A percentile compares a stretch with the other conserved stretches of the same genome.
Conservation (phyloP, 2,797 vertebrate species). For the Nyctalus aviator region DNA sequence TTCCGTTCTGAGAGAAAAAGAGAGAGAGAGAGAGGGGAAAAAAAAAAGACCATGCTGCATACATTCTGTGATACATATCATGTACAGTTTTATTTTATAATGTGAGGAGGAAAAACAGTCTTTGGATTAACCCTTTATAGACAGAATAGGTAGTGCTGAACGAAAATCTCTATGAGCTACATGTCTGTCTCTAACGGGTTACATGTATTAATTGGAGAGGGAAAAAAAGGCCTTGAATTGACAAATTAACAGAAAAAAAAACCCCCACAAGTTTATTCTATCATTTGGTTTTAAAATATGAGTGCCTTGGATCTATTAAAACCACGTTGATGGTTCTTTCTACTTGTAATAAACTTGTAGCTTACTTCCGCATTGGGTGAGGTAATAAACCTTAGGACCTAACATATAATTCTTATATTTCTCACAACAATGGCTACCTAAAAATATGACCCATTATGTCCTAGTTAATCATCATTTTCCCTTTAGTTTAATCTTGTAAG, state of each 20-base stretch:
- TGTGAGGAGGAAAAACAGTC: constrained; percentile 93
- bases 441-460: constrained; percentile 90
- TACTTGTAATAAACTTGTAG: constrained; percentile 93
- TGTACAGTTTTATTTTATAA: constrained; percentile 99
- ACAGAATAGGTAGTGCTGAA: constrained; percentile 94
- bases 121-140: constrained; percentile 93
- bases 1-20: constrained; percentile 92
- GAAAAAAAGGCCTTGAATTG: constrained; percentile 92
- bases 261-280: constrained; percentile 93
- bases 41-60: constrained; percentile 95
- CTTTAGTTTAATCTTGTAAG: constrained; percentile 86
- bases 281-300: constrained; percentile 94
- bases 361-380: constrained; percentile 88
- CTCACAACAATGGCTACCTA: constrained; percentile 91
- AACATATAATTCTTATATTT: constrained; percentile 90
- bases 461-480: constrained; percentile 95
- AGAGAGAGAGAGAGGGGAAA: constrained; percentile 74
- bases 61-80: constrained; percentile 99
- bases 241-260: constrained; percentile 78
- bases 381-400: constrained; percentile 89
- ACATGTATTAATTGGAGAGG: constrained; percentile 89
- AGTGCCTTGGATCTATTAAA: constrained; percentile 98
- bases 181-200: constrained; percentile 93
- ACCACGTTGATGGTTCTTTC: constrained; percentile 94
- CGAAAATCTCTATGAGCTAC: constrained; percentile 86